Base-by-base conservation (phyloP, 2,113 vertebrate genomes). In the Ardeotis arabs region DNA sequence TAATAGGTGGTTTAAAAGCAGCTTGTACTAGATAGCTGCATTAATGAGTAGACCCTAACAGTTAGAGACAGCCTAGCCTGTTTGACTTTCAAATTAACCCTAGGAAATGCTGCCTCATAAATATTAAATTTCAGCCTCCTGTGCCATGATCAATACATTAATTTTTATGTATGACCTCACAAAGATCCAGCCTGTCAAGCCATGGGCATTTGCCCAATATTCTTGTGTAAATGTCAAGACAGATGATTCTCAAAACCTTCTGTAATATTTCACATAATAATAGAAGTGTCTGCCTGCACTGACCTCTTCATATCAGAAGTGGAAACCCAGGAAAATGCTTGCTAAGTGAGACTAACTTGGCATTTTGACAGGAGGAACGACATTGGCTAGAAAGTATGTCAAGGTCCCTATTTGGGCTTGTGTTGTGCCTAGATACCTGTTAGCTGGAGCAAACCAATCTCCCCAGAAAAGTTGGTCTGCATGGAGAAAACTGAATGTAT, bases 221-320 rank as follows among this genome's bases (percentile, higher is more conserved):
- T 86, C 73, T 68, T 84, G 69, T 93, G 77, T 78, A 96, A 96
- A 96, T 95, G 80, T 95, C 87, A 88, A 90, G 93, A 81, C 37
- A 88, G 78, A 80, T 80, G 55, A 20, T 35, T 96, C 76, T 90
- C 60, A 75, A 81, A 96, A 63, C 60, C 60, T 93, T 47, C 68
- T 87, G 86, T 72, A 93, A 60, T 95, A 90, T 87, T 95, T 95
- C 73, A 68, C 4, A 8, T 72, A 50, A 70, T 88, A 88, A 94
- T 84, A 70, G 52, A 86, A 79, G 64, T 79, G 73, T 63, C 56
- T 92, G 49, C n/a, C 73, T 86, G 69, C 49, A 16, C n/a, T 90
- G 85, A 93, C 79, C 64, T 94, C 85, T 84, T 84, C 73, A 53
- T 68, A 74, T 27, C 56, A 68, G 33, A 59, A 87, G 58, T 75